Conservation (phyloP, 2,113 vertebrate species). For the Nerophis ophidion region DNA sequence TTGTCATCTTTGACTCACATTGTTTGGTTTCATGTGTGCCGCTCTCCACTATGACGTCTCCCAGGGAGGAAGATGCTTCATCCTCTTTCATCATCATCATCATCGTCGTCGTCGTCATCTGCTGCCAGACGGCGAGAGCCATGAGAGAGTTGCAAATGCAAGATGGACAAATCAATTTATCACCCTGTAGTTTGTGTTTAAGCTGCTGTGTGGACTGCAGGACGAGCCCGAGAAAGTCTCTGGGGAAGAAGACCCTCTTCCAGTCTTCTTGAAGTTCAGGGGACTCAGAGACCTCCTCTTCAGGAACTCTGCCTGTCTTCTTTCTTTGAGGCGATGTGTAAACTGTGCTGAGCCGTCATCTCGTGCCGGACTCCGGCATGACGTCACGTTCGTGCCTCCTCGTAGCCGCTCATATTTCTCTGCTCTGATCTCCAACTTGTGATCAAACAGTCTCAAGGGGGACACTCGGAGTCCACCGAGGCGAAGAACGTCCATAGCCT, state of each 20-base stretch:
- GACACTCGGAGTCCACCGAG: conserved; percentile 16
- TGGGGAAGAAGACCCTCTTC: not conserved
- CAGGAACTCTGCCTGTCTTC: conserved; percentile 67
- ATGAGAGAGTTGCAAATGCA: too few relatives aligned
- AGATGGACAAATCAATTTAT: too few relatives aligned
- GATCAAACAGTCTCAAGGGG: conserved; percentile 53
- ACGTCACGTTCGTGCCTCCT: conserved; percentile 69
- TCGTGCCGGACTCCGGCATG: conserved; percentile 64
- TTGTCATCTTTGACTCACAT: not conserved
- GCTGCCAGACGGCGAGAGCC: too few relatives aligned
- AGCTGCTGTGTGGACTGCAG: too few relatives aligned
- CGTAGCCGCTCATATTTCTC: conserved; percentile 61
- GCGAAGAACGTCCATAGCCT: conserved; percentile 52
- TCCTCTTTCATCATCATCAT: conserved; percentile 6
- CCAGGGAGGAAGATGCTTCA: conserved; percentile 19
- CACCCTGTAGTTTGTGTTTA: too few relatives aligned
- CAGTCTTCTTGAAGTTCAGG: not conserved
- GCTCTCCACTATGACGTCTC: conserved; percentile 16
- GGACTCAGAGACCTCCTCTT: conserved; percentile 64
- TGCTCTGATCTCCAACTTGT: conserved; percentile 55
- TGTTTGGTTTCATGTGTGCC: conserved; percentile 9
- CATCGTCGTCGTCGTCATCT: not conserved
- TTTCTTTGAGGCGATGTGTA: conserved; percentile 61
- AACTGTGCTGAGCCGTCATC: conserved; percentile 47
- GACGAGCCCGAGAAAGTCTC: not conserved